Evolutionary conservation across 2,888 invertebrate species (phyloP).

Genomic region (Drosophila parthenogenetica): DNA sequence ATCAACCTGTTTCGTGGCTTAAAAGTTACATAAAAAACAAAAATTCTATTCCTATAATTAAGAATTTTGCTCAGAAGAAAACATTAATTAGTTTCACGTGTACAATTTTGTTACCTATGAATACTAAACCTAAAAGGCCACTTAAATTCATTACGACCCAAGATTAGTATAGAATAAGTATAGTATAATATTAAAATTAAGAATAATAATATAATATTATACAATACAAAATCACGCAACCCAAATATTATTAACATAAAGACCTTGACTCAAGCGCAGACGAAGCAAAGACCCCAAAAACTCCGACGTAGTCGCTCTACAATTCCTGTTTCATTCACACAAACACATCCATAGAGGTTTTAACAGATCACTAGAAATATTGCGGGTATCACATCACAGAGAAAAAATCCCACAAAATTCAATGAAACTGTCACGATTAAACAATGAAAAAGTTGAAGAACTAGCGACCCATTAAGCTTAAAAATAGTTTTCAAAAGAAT

Average conservation of each 20-base stretch:
- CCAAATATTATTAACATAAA: slow-evolving; percentile 44
- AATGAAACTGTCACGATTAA: slow-evolving; percentile 44
- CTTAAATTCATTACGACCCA: slow-evolving; percentile 25
- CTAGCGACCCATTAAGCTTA: slow-evolving; percentile 55
- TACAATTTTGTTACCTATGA: slow-evolving; percentile 16
- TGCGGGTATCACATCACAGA: slow-evolving; percentile 33
- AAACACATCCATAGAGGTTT: slow-evolving; percentile 43
- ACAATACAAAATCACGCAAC: slow-evolving; percentile 25
- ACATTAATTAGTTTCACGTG: slow-evolving; percentile 50
- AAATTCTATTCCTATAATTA: slow-evolving; percentile 11
- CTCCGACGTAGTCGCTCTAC: slow-evolving; percentile 7
- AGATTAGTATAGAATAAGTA: slow-evolving; percentile 19
- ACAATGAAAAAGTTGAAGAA: slow-evolving; percentile 45
- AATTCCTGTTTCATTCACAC: slow-evolving; percentile 52
- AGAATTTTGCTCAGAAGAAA: slow-evolving; percentile 26
- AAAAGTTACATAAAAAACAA: slow-evolving; percentile 22
- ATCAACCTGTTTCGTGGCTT: slow-evolving; percentile 16
- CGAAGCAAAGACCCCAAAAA: slow-evolving; percentile 30
- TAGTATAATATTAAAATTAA: background rate
- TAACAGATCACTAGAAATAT: slow-evolving; percentile 33
- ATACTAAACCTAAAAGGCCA: slow-evolving; percentile 12
- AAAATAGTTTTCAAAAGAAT: slow-evolving; percentile 21
- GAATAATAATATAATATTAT: slow-evolving; percentile 29
- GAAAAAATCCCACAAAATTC: slow-evolving; percentile 46
- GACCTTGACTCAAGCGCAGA: slow-evolving; percentile 34